Conservation (phyloP, 2,113 vertebrate genomes). For the Falco punctatus region DNA sequence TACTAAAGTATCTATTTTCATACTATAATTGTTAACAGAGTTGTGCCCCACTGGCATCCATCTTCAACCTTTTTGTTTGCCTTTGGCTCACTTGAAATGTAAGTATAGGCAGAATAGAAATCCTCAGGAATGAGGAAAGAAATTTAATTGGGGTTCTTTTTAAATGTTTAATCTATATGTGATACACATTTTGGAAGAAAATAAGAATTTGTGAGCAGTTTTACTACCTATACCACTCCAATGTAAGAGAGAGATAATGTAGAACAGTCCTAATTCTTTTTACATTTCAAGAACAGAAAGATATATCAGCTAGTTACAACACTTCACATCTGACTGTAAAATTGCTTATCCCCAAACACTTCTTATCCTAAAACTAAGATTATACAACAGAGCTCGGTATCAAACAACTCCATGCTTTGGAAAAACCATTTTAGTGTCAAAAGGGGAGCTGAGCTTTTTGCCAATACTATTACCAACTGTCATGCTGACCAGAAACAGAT, state of each 20-base stretch:
- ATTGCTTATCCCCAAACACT: background rate
- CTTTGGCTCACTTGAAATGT: background rate
- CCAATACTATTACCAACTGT: background rate
- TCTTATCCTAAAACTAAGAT: background rate
- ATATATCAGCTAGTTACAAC: background rate
- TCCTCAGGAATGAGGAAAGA: background rate
- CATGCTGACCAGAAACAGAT: background rate
- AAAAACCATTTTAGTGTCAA: background rate
- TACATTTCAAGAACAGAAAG: background rate
- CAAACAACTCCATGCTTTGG: background rate
- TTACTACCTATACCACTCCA: background rate
- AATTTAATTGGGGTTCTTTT: background rate
- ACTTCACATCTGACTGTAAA: background rate
- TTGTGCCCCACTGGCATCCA: background rate
- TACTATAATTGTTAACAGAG: background rate
- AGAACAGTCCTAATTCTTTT: background rate
- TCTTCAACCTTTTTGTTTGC: background rate
- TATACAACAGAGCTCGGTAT: background rate
- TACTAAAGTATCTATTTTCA: background rate
- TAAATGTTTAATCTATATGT: background rate
- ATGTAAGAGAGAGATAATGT: background rate
- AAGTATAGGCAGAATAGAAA: background rate
- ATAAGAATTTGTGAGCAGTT: background rate
- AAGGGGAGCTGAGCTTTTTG: background rate
- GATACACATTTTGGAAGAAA: background rate